A percentile compares a stretch with the other conserved stretches of the same genome.
Evolutionary conservation across 1,140 invertebrate species (phyloP).

Genomic region (Chionoecetes opilio): DNA sequence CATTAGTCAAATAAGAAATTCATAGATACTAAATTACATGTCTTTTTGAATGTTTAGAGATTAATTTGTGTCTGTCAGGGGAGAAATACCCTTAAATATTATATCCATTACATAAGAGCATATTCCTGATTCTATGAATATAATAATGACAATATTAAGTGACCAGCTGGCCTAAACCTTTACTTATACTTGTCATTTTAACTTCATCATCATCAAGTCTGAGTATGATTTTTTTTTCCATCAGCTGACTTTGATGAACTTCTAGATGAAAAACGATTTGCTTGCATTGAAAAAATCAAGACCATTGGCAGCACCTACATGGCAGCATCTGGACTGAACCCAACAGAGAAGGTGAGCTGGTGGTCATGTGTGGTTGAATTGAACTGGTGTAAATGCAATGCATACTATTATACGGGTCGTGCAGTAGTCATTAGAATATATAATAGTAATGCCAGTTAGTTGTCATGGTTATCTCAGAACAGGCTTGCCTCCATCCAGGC

Average conservation of each 20-base stretch:
- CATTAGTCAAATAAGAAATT: too few relatives aligned
- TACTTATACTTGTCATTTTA: neutral
- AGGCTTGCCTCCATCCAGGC: too few relatives aligned
- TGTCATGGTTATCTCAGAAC: too few relatives aligned
- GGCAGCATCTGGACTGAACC: conserved; percentile 98
- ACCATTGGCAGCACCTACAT: conserved; percentile 98
- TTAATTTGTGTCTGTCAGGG: too few relatives aligned
- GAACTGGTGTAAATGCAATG: neutral
- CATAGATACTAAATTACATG: too few relatives aligned
- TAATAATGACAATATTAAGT: neutral
- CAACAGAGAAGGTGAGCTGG: conserved; percentile 87
- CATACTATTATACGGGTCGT: neutral
- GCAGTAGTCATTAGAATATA: too few relatives aligned
- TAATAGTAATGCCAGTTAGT: too few relatives aligned
- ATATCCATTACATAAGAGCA: too few relatives aligned
- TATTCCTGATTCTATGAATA: too few relatives aligned
- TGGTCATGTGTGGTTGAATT: neutral
- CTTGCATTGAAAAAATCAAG: conserved; percentile 98
- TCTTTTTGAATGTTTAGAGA: too few relatives aligned
- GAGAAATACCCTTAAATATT: too few relatives aligned
- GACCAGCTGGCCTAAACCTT: neutral
- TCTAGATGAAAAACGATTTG: conserved; percentile 94
- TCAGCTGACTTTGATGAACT: conserved; percentile 96
- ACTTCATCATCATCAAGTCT: neutral
- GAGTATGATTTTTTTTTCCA: conserved; percentile 75